Evolutionary conservation across 64 coral and sea anemone genomes (phyloP).

Genomic region (Dendronephthya gigantea): DNA sequence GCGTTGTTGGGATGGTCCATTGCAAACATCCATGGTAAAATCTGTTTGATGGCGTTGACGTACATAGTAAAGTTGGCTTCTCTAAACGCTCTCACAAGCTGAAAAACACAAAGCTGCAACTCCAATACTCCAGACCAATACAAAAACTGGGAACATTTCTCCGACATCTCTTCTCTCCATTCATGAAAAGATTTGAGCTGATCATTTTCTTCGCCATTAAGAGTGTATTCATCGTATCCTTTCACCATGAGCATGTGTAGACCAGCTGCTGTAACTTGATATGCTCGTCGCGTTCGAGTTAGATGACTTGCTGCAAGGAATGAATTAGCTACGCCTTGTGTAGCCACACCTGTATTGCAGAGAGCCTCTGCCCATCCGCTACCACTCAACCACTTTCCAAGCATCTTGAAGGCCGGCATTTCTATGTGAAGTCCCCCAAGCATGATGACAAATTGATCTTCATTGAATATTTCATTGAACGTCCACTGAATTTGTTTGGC

Average conservation of each 20-base stretch:
- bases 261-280: constrained; percentile 30
- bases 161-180: constrained; percentile 19
- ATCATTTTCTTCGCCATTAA: neutral
- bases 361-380: constrained; percentile 27
- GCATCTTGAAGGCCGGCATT: neutral
- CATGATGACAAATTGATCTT: neutral
- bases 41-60: neutral
- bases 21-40: neutral
- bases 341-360: constrained; percentile 15
- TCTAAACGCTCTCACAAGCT: neutral
- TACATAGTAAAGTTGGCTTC: neutral
- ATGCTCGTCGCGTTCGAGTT: constrained; percentile 16
- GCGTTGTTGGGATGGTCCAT: neutral
- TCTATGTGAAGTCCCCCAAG: neutral
- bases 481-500: neutral
- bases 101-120: neutral
- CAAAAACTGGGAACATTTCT: neutral
- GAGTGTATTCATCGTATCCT: neutral
- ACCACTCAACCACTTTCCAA: neutral
- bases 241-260: neutral
- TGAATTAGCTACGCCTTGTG: constrained; percentile 23
- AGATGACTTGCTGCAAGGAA: constrained; percentile 16
- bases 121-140: neutral
- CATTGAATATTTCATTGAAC: neutral
- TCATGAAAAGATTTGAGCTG: neutral